phyloP scores from a whole-genome alignment of 2,888 invertebrate genomes.

The Aphelenchoides bicaudatus region DNA sequence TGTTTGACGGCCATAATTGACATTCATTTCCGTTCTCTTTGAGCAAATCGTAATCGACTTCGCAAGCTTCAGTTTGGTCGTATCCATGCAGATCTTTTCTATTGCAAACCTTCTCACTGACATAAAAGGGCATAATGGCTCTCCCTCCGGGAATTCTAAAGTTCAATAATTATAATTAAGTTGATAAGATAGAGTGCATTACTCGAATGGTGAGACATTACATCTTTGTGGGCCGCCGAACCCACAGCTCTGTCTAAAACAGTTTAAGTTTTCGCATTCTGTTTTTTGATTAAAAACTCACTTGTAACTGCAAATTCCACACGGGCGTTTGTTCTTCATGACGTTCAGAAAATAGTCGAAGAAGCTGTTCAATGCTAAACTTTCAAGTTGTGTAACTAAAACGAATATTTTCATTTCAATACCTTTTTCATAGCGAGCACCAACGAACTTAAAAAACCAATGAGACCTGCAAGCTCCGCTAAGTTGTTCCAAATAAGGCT shows the following conservation, averaged over 20 bases:
- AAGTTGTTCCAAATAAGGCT: conserved; percentile 51
- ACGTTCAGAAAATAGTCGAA: conserved; percentile 51
- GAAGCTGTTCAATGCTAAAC: conserved; percentile 54
- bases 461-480: conserved; percentile 54
- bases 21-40: conserved; percentile 50
- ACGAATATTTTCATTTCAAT: no score
- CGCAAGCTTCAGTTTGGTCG: conserved; percentile 50
- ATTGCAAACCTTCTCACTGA: conserved; percentile 56
- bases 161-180: background rate
- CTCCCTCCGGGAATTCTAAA: conserved; percentile 52
- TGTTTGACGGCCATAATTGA: conserved; percentile 51
- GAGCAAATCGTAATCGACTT: conserved; percentile 50
- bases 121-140: conserved; percentile 55
- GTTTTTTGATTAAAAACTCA: no score
- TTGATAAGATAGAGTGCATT: no score
- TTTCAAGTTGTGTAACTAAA: no score
- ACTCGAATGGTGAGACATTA: conserved; percentile 32
- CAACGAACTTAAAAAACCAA: conserved; percentile 58
- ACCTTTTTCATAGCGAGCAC: conserved; percentile 40
- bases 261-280: background rate
- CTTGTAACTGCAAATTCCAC: conserved; percentile 56
- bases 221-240: conserved; percentile 55
- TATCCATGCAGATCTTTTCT: conserved; percentile 47
- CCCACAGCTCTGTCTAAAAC: conserved; percentile 46
- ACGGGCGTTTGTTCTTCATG: conserved; percentile 45